Evolutionary conservation across 2,797 vertebrate species (phyloP).

Genomic region (Otus scops): DNA sequence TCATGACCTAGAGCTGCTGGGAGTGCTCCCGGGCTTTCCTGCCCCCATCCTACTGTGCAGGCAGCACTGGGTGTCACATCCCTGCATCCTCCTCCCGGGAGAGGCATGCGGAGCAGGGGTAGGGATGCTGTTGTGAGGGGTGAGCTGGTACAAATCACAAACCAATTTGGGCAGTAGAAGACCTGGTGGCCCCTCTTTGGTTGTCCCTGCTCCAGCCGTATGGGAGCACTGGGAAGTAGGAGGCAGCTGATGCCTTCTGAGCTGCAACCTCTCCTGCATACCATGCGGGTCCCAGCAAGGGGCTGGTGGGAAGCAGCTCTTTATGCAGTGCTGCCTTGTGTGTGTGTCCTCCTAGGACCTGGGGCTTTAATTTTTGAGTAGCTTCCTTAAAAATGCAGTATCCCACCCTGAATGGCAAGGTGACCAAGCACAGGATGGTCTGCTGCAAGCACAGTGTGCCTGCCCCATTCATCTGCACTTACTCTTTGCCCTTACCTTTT

Average conservation of each 20-base stretch:
- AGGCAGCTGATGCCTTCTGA: background rate
- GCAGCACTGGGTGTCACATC: background rate
- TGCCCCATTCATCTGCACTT: background rate
- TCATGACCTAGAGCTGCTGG: background rate
- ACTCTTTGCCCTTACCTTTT: background rate
- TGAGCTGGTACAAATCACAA: background rate
- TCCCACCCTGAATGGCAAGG: background rate
- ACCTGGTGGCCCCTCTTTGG: background rate
- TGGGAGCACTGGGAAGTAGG: background rate
- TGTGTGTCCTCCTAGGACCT: background rate
- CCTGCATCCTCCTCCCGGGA: background rate
- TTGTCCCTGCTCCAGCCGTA: background rate
- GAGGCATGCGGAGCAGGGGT: accelerated
- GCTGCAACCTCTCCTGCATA: background rate
- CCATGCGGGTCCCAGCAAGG: background rate
- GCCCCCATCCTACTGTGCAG: background rate
- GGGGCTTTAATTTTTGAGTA: background rate
- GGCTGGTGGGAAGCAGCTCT: background rate
- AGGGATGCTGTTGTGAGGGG: background rate
- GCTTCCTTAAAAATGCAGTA: background rate
- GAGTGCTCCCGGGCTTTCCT: background rate
- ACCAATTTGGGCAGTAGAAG: background rate
- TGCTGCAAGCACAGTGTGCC: background rate
- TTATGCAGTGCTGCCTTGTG: background rate
- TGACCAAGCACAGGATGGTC: background rate